These are phyloP conservation scores for Pachyuromys duprasi DNA, from an alignment of 2,797 vertebrate species.

Conservation along the genomic window DNA sequence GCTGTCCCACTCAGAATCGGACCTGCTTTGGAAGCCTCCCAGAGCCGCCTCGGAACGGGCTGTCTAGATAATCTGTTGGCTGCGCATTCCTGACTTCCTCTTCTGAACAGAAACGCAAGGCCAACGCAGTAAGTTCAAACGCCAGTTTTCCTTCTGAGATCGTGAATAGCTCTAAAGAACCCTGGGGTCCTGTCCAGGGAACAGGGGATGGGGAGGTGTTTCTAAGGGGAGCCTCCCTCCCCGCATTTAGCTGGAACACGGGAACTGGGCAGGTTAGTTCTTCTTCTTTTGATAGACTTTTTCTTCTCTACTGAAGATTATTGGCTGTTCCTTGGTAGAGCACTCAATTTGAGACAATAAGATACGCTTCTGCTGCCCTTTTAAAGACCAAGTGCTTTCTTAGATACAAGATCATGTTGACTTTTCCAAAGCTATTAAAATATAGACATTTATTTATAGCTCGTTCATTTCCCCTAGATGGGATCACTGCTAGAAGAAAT, in stretches of 20 bases:
- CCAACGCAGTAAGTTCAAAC: not conserved
- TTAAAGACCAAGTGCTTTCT: not conserved
- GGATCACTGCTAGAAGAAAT: constrained; percentile 23
- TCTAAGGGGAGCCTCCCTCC: no score
- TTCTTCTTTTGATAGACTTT: not conserved
- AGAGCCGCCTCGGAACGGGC: not conserved
- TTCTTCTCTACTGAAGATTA: not conserved
- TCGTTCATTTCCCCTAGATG: not conserved
- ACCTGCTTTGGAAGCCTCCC: not conserved
- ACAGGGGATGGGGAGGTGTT: not conserved
- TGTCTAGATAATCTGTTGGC: not conserved
- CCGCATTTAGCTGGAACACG: not conserved
- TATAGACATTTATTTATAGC: not conserved
- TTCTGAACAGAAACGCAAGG: not conserved
- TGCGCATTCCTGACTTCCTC: not conserved
- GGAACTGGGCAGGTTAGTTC: not conserved
- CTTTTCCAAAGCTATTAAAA: not conserved
- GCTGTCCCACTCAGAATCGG: not conserved
- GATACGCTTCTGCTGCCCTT: not conserved
- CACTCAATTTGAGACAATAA: not conserved
- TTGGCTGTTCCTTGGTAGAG: not conserved
- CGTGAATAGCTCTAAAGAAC: not conserved
- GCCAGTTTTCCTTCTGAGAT: not conserved
- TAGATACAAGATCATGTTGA: not conserved
- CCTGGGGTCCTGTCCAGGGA: not conserved